Evolutionary conservation across 2,797 vertebrate species (phyloP).

Genomic region (Periophthalmus magnuspinnatus): DNA sequence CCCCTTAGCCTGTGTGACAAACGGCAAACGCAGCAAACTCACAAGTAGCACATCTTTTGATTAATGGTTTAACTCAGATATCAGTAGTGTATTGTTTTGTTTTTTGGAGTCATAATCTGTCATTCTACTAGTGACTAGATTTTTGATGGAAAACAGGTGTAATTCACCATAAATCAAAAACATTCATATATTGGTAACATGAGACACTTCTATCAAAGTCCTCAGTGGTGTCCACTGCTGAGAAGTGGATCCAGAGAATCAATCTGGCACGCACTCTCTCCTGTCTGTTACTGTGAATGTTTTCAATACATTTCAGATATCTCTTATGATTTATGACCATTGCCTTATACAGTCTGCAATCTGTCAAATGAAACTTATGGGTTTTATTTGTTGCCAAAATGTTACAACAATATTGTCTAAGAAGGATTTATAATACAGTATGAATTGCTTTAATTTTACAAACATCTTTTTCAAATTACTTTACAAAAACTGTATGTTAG

Average conservation of each 20-base stretch:
- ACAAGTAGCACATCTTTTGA: background rate
- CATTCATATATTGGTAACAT: background rate
- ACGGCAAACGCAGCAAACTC: no score
- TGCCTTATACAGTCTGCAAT: background rate
- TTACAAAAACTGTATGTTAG: no score
- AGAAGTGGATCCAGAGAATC: slow-evolving; percentile 10
- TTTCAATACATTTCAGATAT: background rate
- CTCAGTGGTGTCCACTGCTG: background rate
- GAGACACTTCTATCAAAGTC: background rate
- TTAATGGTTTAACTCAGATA: background rate
- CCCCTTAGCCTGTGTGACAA: no score
- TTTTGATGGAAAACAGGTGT: slow-evolving; percentile 1
- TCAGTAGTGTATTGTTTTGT: background rate
- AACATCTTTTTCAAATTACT: no score
- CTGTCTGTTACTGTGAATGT: slow-evolving; percentile 2
- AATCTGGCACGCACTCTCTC: background rate
- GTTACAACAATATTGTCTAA: background rate
- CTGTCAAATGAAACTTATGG: background rate
- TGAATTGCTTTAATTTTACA: no score
- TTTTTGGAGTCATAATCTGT: background rate
- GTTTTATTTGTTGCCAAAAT: background rate
- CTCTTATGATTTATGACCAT: background rate
- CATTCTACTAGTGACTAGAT: background rate
- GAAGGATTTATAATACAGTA: no score
- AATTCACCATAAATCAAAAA: slow-evolving; percentile 5